A percentile compares a stretch with the other conserved stretches of the same genome.
Conservation (phyloP, 2,888 invertebrate genomes). For the Ochropacha duplaris region DNA sequence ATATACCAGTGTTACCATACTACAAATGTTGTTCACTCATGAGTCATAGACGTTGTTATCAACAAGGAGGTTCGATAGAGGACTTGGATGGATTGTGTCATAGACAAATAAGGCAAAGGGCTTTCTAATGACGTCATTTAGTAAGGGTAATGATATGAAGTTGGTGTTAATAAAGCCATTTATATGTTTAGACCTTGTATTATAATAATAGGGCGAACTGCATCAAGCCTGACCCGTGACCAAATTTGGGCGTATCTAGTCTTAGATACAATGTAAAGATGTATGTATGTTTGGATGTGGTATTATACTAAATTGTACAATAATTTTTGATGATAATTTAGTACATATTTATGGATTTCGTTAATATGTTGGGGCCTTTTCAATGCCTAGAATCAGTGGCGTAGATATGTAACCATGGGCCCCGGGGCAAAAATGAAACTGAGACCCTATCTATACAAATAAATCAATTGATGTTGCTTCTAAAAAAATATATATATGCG, state of each 20-base stretch:
- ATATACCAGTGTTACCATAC: neutral
- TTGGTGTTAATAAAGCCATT: conserved; percentile 7
- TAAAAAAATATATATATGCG: too few species aligned
- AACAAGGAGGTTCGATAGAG: too few species aligned
- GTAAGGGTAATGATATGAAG: neutral
- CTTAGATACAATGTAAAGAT: conserved; percentile 13
- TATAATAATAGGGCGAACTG: conserved; percentile 19
- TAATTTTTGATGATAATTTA: neutral
- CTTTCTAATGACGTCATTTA: neutral
- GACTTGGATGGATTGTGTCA: too few species aligned
- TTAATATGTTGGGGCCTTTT: too few species aligned
- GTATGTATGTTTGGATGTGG: conserved; percentile 18
- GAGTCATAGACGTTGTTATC: neutral
- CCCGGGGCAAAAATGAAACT: too few species aligned
- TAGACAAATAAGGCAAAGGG: neutral
- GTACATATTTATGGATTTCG: too few species aligned
- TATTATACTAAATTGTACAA: conserved; percentile 1
- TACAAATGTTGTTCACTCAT: neutral
- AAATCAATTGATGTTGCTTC: too few species aligned
- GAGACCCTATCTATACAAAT: too few species aligned
- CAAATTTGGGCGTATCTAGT: conserved; percentile 35
- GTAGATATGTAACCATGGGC: too few species aligned
- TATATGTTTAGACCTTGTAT: conserved; percentile 8
- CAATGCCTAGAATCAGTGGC: too few species aligned
- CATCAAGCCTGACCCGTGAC: conserved; percentile 28